Conservation (phyloP, 2,113 vertebrate species). For the Ciconia stormi region DNA sequence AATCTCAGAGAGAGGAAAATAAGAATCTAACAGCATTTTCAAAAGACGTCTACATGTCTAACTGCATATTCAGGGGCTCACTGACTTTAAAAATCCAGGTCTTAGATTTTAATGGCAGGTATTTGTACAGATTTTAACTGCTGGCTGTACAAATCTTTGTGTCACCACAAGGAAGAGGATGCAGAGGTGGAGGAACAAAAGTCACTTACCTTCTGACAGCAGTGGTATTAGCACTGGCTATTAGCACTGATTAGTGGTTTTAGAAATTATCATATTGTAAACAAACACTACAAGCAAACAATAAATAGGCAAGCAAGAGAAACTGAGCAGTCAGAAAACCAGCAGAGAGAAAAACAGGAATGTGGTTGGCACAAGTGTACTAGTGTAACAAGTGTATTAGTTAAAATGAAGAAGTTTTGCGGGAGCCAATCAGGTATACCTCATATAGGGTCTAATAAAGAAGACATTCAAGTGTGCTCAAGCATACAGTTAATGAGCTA, state of each 20-base stretch:
- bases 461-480: neutral
- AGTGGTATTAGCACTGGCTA: neutral
- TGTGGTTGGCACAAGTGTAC: neutral
- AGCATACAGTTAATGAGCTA: neutral
- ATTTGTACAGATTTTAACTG: neutral
- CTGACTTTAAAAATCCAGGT: neutral
- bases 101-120: neutral
- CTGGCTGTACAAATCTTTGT: neutral
- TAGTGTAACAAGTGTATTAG: neutral
- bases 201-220: neutral
- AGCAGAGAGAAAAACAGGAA: neutral
- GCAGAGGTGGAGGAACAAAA: neutral
- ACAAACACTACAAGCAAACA: neutral
- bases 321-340: neutral
- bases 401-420: neutral
- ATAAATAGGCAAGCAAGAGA: neutral
- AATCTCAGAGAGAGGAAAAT: neutral
- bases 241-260: neutral
- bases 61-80: neutral
- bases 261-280: neutral
- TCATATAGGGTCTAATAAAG: neutral
- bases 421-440: neutral
- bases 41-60: neutral
- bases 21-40: neutral
- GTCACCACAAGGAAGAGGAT: neutral